Evolutionary conservation across 2,797 vertebrate species (phyloP).

Genomic region (Eremophila alpestris): DNA sequence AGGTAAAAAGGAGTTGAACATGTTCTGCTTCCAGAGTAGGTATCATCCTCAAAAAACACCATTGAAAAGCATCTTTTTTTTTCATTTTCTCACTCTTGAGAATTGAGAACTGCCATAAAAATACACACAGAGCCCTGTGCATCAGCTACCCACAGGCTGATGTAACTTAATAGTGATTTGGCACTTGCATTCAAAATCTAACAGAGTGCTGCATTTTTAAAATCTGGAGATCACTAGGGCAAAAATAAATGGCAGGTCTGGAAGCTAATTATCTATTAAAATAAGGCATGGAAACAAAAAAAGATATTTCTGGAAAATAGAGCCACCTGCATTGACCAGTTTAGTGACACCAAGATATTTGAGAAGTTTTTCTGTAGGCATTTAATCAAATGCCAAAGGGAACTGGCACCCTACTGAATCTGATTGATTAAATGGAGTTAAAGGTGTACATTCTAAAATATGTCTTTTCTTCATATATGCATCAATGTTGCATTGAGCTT

Average conservation of each 20-base stretch:
- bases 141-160: neutral
- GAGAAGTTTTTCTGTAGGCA: neutral
- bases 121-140: neutral
- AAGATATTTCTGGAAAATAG: neutral
- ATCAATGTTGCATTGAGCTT: neutral
- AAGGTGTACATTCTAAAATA: neutral
- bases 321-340: neutral
- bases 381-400: neutral
- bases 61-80: neutral
- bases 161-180: neutral
- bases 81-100: neutral
- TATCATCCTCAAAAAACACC: neutral
- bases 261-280: neutral
- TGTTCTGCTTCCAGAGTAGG: neutral
- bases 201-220: neutral
- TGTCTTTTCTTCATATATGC: fast-evolving
- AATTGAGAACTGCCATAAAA: neutral
- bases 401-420: neutral
- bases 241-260: neutral
- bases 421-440: neutral
- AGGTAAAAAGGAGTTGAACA: neutral
- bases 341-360: neutral
- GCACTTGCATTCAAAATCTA: neutral
- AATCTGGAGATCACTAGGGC: neutral
- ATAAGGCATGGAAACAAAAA: neutral